phyloP scores from a whole-genome alignment of 2,888 invertebrate genomes.

The Antheraea yamamai region DNA sequence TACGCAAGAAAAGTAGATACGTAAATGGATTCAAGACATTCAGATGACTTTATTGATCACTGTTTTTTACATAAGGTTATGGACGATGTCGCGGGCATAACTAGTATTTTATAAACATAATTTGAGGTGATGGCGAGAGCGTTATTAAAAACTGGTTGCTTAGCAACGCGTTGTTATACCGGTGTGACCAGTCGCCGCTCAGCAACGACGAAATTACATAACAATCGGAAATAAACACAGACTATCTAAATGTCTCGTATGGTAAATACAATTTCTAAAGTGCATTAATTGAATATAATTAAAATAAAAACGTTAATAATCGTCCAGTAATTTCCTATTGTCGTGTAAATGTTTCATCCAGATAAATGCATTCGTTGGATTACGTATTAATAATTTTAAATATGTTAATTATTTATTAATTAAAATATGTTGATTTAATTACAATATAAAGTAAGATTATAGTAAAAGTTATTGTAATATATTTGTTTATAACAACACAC shows the following conservation, averaged over 20 bases:
- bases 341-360: background rate
- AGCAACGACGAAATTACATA: background rate
- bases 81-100: no score
- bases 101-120: background rate
- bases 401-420: no score
- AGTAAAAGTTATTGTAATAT: no score
- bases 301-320: background rate
- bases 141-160: background rate
- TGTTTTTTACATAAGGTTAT: no score
- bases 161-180: background rate
- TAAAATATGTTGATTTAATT: no score
- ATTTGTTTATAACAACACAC: no score
- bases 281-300: background rate
- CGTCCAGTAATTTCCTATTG: background rate
- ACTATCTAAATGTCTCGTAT: background rate
- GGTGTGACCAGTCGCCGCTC: constrained; percentile 5
- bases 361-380: background rate
- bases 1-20: no score
- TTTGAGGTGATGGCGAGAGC: background rate
- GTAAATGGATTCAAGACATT: no score
- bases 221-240: background rate
- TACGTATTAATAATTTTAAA: background rate
- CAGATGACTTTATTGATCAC: no score
- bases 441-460: no score
- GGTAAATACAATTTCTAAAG: background rate